Conservation (phyloP, 2,797 vertebrate species). For the Sorex maritimensis region DNA sequence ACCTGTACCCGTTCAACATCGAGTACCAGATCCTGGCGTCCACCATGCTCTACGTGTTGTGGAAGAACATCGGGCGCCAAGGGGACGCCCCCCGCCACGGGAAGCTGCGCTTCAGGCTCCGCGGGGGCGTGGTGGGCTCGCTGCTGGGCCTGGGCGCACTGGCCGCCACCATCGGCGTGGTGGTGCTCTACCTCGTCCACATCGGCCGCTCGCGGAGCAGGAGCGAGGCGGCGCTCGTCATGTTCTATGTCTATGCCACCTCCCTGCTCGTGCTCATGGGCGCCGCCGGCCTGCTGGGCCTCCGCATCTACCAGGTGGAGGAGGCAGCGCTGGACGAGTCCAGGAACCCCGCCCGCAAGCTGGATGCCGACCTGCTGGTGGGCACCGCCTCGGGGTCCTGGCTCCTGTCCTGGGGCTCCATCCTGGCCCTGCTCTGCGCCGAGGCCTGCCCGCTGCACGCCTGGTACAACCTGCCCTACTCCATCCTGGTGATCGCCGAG, state of each 20-base stretch:
- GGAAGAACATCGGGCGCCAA: constrained; percentile 97
- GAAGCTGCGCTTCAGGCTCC: constrained; percentile 91
- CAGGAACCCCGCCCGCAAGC: constrained; percentile 95
- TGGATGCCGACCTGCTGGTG: constrained; percentile 96
- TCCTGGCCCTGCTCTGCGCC: constrained; percentile 93
- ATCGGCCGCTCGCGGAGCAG: constrained; percentile 92
- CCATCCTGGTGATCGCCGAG: constrained; percentile 95
- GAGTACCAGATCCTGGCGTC: constrained; percentile 99
- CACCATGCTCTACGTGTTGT: constrained; percentile 97
- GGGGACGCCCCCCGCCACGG: constrained; percentile 91
- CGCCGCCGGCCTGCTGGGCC: constrained; percentile 91
- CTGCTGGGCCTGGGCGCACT: constrained; percentile 94
- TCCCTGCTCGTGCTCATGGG: constrained; percentile 95
- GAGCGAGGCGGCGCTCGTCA: constrained; percentile 94
- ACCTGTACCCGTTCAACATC: constrained; percentile 98
- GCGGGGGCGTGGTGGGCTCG: constrained; percentile 92
- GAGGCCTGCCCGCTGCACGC: constrained; percentile 91
- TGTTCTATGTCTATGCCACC: constrained; percentile 96
- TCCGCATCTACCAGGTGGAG: constrained; percentile 94
- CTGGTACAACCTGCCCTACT: constrained; percentile 96
- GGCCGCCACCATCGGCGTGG: constrained; percentile 94
- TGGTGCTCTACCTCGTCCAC: constrained; percentile 95
- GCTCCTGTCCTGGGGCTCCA: constrained; percentile 98
- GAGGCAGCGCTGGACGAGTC: constrained; percentile 92
- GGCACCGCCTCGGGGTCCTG: constrained; percentile 96